Evolutionary conservation across 2,797 vertebrate genomes (phyloP).

Genomic region (Cryptoblepharus egeriae): DNA sequence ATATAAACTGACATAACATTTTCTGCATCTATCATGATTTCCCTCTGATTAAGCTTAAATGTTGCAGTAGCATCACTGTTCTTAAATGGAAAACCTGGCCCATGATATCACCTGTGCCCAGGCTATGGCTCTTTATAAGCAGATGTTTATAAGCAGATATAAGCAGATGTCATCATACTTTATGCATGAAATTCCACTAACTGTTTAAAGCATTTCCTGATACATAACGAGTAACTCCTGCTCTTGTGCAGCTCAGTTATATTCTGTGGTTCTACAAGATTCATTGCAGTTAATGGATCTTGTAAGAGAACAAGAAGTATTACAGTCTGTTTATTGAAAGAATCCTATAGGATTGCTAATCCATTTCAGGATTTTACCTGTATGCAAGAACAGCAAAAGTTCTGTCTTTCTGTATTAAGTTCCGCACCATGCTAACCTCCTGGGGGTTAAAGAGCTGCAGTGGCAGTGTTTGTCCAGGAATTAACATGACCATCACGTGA

Average conservation of each 20-base stretch:
- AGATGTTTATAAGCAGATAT: not conserved
- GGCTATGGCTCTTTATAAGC: not conserved
- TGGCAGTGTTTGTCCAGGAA: constrained; percentile 95
- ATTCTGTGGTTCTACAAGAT: not conserved
- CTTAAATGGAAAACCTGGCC: too few relatives aligned
- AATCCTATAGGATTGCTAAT: not conserved
- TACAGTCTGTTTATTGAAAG: not conserved
- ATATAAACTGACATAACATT: not conserved
- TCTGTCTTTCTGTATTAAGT: constrained; percentile 91
- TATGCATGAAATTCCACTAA: not conserved
- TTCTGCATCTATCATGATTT: not conserved
- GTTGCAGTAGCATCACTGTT: not conserved
- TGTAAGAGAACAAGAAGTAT: not conserved
- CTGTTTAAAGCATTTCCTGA: not conserved
- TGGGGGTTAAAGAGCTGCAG: constrained; percentile 95
- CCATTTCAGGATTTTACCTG: constrained; percentile 79
- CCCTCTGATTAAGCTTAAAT: not conserved
- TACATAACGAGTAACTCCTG: not conserved
- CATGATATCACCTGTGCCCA: not conserved
- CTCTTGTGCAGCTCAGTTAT: too few relatives aligned
- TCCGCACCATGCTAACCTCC: constrained; percentile 98
- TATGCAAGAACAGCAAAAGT: constrained; percentile 97
- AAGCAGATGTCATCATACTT: not conserved
- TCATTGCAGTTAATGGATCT: not conserved
- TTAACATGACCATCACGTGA: constrained; percentile 89